Evolutionary conservation across 1,140 invertebrate genomes (phyloP), one percentile per base, ranked within the genome.

Genomic region (Samia ricini): DNA sequence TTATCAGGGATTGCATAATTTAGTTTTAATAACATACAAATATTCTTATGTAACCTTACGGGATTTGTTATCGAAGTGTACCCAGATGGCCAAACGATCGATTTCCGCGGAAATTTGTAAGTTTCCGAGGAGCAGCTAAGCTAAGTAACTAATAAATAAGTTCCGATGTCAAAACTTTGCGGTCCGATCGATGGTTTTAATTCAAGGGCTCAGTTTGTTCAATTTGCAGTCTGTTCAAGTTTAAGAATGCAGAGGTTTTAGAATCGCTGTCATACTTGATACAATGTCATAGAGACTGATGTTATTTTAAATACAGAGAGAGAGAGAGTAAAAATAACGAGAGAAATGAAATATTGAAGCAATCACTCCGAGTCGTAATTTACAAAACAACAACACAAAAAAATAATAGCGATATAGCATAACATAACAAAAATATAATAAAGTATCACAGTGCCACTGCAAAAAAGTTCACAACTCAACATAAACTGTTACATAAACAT

Each of bases 101-200:
- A 21, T 51, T 22, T 22, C 1, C 7, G 19, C 18, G 50, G 6
- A 4, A 12, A 51, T 0, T 2, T 20, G 5, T 2, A 20, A 21
- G 19, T 51, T 51, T 19, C 19, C 7, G 21, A 19, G 50, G 8
- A 42, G 33, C 10, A 2, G 50, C 19, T 7, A 6, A 15, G 6
- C 48, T 18, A 51, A 7, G 50, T 51, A 51, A 51, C 50, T 51
- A 51, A 51, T 51, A 51, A 51, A 51, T 51, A 51, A 51, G 50
- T 51, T 51, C 19, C 7, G 50, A 51, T 15, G 50, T 21, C 50
- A 51, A 51, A 51, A 51, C 50, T 51, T 51, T 51, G 50, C 19
- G 50, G 19, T 51, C 18, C 21, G 50, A 15, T 51, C 50, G 18
- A 51, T 19, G 4, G 50, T 21, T 51, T 51, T 51, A 51, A 51